phyloP scores from a whole-genome alignment of 1,140 invertebrate genomes.

The Bombus sylvicola region DNA sequence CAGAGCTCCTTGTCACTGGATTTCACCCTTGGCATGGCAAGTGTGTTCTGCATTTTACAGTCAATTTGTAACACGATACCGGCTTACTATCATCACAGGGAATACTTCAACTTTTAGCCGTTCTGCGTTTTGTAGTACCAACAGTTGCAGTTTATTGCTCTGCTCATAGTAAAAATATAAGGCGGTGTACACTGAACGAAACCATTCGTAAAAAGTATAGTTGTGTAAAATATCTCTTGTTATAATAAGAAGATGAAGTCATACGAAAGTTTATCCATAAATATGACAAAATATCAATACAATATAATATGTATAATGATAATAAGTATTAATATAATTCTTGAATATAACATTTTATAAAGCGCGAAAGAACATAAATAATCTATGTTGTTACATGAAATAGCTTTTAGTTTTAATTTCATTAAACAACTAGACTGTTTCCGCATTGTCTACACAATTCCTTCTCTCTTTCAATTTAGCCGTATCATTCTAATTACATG shows the following conservation, averaged over 20 bases:
- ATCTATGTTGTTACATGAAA: too few relatives aligned
- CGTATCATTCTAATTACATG: constrained; percentile 18
- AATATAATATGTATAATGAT: not conserved
- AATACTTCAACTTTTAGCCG: not conserved
- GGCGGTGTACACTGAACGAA: not conserved
- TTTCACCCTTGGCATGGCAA: not conserved
- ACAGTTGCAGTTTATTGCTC: constrained; percentile 16
- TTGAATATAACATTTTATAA: not conserved
- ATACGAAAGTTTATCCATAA: not conserved
- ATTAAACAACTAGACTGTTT: not conserved
- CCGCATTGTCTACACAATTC: not conserved
- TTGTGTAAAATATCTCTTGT: not conserved
- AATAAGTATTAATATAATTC: not conserved
- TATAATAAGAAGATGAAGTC: not conserved
- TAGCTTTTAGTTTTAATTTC: too few relatives aligned
- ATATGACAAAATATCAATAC: not conserved
- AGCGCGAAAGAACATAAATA: too few relatives aligned
- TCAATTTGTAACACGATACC: not conserved
- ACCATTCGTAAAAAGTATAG: not conserved
- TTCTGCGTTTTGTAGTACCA: not conserved
- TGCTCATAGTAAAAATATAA: not conserved
- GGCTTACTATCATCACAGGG: not conserved
- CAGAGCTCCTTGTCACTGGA: not conserved
- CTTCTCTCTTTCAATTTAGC: not conserved
- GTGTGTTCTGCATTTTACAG: constrained; percentile 16